Evolutionary conservation across 2,888 invertebrate genomes (phyloP).

Genomic region (Diplolepis rosae): DNA sequence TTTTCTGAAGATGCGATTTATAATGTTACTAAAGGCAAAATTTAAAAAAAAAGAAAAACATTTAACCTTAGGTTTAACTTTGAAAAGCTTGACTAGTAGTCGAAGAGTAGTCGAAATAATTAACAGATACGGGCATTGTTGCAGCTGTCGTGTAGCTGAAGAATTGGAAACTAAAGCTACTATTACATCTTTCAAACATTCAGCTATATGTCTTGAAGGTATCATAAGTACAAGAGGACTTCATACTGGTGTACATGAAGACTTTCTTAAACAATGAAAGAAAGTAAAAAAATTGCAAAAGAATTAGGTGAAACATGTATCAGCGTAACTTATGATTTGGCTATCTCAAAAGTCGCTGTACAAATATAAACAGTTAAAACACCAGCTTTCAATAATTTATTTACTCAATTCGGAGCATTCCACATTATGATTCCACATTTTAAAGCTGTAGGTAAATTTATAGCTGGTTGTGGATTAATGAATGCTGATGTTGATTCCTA

Average conservation of each 20-base stretch:
- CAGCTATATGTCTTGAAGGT: slow-evolving; percentile 57
- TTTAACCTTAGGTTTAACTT: slow-evolving; percentile 48
- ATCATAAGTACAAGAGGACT: slow-evolving; percentile 50
- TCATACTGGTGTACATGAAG: slow-evolving; percentile 51
- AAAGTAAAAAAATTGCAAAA: slow-evolving; percentile 41
- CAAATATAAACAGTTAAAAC: slow-evolving; percentile 51
- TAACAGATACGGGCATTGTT: slow-evolving; percentile 56
- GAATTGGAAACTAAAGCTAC: slow-evolving; percentile 60
- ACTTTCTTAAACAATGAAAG: slow-evolving; percentile 50
- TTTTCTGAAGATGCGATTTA: no score
- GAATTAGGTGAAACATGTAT: slow-evolving; percentile 46
- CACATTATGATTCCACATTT: slow-evolving; percentile 56
- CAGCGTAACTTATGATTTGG: slow-evolving; percentile 50
- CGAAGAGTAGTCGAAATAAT: slow-evolving; percentile 53
- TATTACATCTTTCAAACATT: slow-evolving; percentile 44
- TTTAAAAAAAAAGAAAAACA: no score
- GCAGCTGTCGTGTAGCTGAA: slow-evolving; percentile 53
- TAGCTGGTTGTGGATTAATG: slow-evolving; percentile 52
- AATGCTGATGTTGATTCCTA: slow-evolving; percentile 45
- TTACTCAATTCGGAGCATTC: slow-evolving; percentile 54
- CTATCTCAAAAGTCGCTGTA: slow-evolving; percentile 52
- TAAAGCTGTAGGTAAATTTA: slow-evolving; percentile 59
- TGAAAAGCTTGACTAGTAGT: slow-evolving; percentile 56
- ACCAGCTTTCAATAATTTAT: slow-evolving; percentile 49
- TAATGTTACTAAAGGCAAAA: no score